Evolutionary conservation across 30 jellyfish, hydroid and myxozoan genomes (phyloP).

Genomic region (Turritopsis dohrnii): DNA sequence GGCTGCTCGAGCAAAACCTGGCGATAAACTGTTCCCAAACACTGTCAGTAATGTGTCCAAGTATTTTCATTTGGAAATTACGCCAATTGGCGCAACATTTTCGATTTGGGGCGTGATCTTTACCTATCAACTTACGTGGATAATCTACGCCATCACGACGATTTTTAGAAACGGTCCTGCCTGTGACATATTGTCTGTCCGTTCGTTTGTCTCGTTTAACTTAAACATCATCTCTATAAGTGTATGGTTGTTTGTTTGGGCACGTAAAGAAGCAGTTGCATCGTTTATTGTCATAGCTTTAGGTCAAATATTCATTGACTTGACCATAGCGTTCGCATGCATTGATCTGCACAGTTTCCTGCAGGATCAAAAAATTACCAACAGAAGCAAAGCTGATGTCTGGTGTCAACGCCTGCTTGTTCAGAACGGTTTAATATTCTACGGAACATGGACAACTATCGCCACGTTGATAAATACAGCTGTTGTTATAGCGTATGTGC

Average conservation of each 20-base stretch:
- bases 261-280: conserved; percentile 28
- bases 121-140: conserved; percentile 49
- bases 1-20: conserved; percentile 27
- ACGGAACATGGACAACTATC: conserved; percentile 65
- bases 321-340: conserved; percentile 38
- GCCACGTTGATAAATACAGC: conserved; percentile 65
- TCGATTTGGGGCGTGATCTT: conserved; percentile 81
- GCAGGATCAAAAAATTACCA: neutral
- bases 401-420: conserved; percentile 65
- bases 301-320: conserved; percentile 33
- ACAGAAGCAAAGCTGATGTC: conserved; percentile 36
- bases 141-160: conserved; percentile 30
- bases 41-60: conserved; percentile 42
- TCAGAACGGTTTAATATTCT: conserved; percentile 59
- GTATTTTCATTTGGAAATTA: conserved; percentile 48
- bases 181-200: conserved; percentile 49
- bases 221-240: conserved; percentile 34
- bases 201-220: conserved; percentile 41
- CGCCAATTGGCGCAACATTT: conserved; percentile 74
- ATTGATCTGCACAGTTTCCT: conserved; percentile 42
- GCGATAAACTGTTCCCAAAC: conserved; percentile 47
- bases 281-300: conserved; percentile 34
- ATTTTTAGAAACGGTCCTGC: conserved; percentile 20
- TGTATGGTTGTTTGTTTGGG: conserved; percentile 52
- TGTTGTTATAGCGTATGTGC: conserved; percentile 42